Percentiles rank a stretch among this genome's conserved stretches.
Evolutionary conservation across 2,888 invertebrate species (phyloP).

Genomic region (Aphidius colemani): DNA sequence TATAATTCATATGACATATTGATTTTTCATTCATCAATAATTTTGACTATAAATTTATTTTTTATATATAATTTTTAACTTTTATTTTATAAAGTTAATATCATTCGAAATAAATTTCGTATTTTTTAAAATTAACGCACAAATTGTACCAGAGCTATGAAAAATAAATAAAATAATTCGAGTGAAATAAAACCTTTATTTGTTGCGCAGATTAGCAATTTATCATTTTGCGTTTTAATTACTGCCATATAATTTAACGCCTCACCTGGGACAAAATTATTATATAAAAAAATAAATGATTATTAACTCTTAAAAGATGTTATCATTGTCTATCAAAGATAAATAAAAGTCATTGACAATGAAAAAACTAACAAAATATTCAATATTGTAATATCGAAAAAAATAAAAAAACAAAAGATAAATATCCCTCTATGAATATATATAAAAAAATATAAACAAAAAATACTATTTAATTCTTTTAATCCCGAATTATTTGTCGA

Average conservation of each 20-base stretch:
- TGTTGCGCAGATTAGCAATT: conserved; percentile 36
- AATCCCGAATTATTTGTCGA: conserved; percentile 35
- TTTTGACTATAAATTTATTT: conserved; percentile 2
- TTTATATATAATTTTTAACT: conserved; percentile 1
- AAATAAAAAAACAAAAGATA: conserved; percentile 19
- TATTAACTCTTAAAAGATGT: conserved; percentile 54
- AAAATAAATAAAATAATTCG: neutral
- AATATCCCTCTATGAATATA: conserved; percentile 22
- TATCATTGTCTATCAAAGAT: conserved; percentile 47
- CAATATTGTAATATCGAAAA: conserved; percentile 44
- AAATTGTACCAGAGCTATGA: conserved; percentile 12
- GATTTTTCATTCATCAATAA: neutral
- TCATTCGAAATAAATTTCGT: no score
- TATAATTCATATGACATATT: neutral
- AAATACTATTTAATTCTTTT: conserved; percentile 36
- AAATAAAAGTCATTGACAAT: conserved; percentile 37
- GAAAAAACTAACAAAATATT: conserved; percentile 33
- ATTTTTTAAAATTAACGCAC: conserved; percentile 9
- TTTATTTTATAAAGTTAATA: neutral
- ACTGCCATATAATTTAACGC: conserved; percentile 57
- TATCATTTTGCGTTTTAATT: conserved; percentile 43
- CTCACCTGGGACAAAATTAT: conserved; percentile 54
- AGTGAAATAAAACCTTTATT: no score
- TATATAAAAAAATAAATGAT: conserved; percentile 44
- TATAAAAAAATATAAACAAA: conserved; percentile 28